Evolutionary conservation across 2,113 vertebrate genomes (phyloP).

Genomic region (Arenaria interpres): DNA sequence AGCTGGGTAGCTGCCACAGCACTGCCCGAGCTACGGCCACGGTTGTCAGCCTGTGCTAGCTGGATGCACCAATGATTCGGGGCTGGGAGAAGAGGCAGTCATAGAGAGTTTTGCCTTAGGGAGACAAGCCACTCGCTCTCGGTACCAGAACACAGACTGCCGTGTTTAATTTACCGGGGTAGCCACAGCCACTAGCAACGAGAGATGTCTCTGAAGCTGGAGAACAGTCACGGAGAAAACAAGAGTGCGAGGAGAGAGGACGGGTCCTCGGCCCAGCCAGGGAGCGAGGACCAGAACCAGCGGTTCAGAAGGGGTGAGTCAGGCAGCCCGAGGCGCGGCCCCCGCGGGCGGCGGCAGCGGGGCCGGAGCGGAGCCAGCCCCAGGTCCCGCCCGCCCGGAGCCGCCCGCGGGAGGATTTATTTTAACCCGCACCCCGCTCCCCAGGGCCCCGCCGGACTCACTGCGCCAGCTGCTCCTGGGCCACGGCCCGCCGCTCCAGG

Average conservation of each 20-base stretch:
- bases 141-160: background rate
- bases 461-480: constrained; percentile 9
- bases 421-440: background rate
- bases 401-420: background rate
- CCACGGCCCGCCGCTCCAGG: background rate
- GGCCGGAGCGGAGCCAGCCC: too few species aligned
- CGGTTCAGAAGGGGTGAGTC: fast-evolving
- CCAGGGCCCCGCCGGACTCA: background rate
- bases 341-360: too few species aligned
- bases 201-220: background rate
- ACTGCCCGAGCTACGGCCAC: background rate
- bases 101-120: background rate
- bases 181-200: background rate
- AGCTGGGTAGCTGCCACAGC: background rate
- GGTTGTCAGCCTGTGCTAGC: background rate
- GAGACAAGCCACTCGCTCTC: background rate
- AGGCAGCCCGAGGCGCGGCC: background rate
- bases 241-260: too few species aligned
- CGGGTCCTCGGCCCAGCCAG: background rate
- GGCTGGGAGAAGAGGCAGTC: too few species aligned
- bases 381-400: background rate
- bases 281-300: fast-evolving
- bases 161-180: background rate
- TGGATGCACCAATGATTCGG: background rate
- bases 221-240: fast-evolving